Conservation (phyloP, 2,888 invertebrate genomes). For the Erebia aethiops region DNA sequence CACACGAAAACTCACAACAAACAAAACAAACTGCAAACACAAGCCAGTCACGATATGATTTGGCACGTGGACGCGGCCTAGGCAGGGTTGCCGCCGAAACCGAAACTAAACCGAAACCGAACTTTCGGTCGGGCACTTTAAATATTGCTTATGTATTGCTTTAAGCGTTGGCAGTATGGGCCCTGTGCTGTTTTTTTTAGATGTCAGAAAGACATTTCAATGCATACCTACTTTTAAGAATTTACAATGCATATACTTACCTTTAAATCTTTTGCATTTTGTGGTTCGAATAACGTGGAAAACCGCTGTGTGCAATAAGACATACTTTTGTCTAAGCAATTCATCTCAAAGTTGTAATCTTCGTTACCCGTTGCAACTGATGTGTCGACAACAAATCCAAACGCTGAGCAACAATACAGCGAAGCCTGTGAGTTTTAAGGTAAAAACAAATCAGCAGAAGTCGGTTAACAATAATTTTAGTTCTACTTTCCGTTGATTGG, state of each 20-base stretch:
- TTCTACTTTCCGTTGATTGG: background rate
- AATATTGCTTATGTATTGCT: too few relatives aligned
- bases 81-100: too few relatives aligned
- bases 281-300: conserved; percentile 13
- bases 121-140: too few relatives aligned
- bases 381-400: conserved; percentile 3
- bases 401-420: background rate
- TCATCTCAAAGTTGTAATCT: conserved; percentile 6
- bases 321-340: background rate
- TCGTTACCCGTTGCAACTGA: background rate
- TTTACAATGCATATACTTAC: too few relatives aligned
- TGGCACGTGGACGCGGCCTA: too few relatives aligned
- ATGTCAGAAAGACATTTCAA: too few relatives aligned
- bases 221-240: background rate
- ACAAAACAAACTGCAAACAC: too few relatives aligned
- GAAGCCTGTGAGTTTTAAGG: conserved; percentile 29
- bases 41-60: too few relatives aligned
- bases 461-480: background rate
- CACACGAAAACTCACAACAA: too few relatives aligned
- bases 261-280: conserved; percentile 2
- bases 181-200: too few relatives aligned
- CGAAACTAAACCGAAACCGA: too few relatives aligned
- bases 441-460: background rate
- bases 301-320: conserved; percentile 10
- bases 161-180: too few relatives aligned